These are phyloP conservation scores for Drosophila anceps DNA, from an alignment of 2,888 invertebrate genomes.

Conservation along the genomic window DNA sequence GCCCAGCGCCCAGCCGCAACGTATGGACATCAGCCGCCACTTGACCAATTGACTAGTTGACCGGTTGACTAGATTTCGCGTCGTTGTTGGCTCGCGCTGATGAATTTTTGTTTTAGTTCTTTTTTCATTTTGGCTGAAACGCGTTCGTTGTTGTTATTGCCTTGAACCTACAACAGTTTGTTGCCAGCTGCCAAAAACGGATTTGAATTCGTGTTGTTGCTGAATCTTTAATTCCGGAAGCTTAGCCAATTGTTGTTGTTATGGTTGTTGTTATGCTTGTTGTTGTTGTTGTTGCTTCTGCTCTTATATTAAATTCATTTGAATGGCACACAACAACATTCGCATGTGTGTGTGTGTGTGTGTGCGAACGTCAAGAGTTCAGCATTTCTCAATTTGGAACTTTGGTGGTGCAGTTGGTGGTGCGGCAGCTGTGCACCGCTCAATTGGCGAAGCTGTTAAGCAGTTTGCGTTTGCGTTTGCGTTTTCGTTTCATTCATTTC, in stretches of 20 bases:
- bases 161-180: conserved; percentile 56
- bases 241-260: conserved; percentile 49
- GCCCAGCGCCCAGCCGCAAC: neutral
- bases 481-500: too few species aligned
- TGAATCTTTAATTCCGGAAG: conserved; percentile 58
- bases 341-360: neutral
- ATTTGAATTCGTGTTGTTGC: conserved; percentile 18
- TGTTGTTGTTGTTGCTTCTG: conserved; percentile 18
- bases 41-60: conserved; percentile 14
- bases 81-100: neutral
- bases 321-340: conserved; percentile 14
- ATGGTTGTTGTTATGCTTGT: conserved; percentile 27
- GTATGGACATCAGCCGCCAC: conserved; percentile 3
- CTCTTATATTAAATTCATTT: conserved; percentile 49
- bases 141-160: conserved; percentile 24
- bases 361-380: conserved; percentile 26
- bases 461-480: conserved; percentile 30
- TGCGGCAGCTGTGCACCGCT: conserved; percentile 7
- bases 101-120: conserved; percentile 8
- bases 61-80: conserved; percentile 37
- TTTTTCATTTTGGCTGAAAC: neutral
- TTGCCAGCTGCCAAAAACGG: conserved; percentile 40
- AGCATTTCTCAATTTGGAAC: conserved; percentile 17
- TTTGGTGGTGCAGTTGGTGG: conserved; percentile 2
- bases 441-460: conserved; percentile 28